Evolutionary conservation across 2,888 invertebrate genomes (phyloP).

Genomic region (Zeuzera pyrina): DNA sequence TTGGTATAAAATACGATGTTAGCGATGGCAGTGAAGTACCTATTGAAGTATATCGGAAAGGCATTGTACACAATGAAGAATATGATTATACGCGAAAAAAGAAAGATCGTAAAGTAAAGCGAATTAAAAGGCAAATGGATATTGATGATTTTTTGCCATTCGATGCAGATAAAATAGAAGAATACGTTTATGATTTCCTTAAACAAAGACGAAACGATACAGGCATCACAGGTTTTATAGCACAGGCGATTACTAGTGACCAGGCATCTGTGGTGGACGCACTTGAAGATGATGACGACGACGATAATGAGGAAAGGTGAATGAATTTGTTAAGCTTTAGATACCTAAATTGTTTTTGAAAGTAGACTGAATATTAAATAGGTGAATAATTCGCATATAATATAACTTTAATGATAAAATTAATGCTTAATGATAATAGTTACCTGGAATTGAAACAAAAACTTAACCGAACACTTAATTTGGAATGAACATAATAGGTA

Average conservation of each 20-base stretch:
- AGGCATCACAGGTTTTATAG: constrained; percentile 49
- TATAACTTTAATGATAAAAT: no score
- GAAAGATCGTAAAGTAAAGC: constrained; percentile 21
- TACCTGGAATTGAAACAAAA: no score
- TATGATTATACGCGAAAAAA: constrained; percentile 35
- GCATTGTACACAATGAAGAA: constrained; percentile 72
- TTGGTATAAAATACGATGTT: constrained; percentile 73
- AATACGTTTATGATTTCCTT: constrained; percentile 51
- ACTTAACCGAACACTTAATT: no score
- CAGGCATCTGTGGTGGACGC: constrained; percentile 33
- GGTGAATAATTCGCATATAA: neutral
- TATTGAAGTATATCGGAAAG: constrained; percentile 73
- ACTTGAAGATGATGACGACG: constrained; percentile 38
- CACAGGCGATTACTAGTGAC: constrained; percentile 51
- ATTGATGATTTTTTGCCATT: constrained; percentile 58
- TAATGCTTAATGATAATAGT: no score
- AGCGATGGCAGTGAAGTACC: constrained; percentile 67
- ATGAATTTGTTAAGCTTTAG: neutral
- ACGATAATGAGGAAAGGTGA: constrained; percentile 19
- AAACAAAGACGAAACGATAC: constrained; percentile 51
- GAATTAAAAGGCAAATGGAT: constrained; percentile 46
- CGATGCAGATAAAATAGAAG: constrained; percentile 55
- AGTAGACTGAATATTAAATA: no score
- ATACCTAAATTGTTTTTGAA: no score
- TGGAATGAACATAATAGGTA: no score